Conservation (phyloP, 2,113 vertebrate genomes). For the Actenoides hombroni region DNA sequence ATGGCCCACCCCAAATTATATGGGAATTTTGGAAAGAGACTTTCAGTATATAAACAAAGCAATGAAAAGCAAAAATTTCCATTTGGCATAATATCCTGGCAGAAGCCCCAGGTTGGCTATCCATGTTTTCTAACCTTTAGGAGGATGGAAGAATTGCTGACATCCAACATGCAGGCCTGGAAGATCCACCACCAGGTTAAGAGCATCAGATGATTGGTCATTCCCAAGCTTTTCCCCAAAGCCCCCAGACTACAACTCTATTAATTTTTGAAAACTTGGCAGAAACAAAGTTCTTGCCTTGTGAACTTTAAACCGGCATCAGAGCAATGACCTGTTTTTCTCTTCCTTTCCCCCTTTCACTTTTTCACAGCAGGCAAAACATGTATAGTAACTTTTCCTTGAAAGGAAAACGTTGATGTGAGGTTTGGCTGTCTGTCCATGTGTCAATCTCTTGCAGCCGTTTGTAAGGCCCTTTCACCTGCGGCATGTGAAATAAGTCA, state of each 20-base stretch:
- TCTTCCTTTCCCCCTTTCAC: neutral
- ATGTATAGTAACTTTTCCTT: neutral
- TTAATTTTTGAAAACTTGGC: neutral
- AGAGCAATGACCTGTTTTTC: neutral
- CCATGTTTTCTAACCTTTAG: neutral
- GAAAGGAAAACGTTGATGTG: neutral
- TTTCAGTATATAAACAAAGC: neutral
- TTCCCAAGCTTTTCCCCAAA: neutral
- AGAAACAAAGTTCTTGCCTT: neutral
- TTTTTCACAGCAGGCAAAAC: neutral
- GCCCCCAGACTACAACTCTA: neutral
- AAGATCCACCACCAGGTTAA: neutral
- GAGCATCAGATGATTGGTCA: neutral
- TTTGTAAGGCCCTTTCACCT: neutral
- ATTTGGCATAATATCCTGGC: neutral
- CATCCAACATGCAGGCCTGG: neutral
- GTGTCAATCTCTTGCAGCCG: neutral
- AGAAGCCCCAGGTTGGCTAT: neutral
- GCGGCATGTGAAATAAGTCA: neutral
- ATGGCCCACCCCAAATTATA: neutral
- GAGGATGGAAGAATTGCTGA: fast-evolving
- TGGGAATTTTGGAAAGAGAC: neutral
- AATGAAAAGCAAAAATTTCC: neutral
- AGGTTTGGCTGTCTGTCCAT: neutral
- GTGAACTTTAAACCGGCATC: neutral